Evolutionary conservation across 2,113 vertebrate species (phyloP).

Genomic region (Phylloscopus whistleri): DNA sequence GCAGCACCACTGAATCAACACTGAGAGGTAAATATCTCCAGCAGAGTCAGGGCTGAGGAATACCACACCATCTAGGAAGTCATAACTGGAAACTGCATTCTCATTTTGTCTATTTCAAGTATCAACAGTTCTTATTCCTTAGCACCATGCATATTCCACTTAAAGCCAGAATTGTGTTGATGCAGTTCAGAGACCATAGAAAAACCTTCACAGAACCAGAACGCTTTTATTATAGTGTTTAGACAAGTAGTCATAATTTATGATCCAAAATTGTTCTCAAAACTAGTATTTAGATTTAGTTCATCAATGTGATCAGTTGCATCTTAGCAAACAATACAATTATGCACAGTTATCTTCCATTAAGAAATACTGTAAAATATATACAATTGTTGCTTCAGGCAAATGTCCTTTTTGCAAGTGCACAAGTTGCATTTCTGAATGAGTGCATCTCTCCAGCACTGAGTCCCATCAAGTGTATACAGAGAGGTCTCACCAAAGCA

Average conservation of each 20-base stretch:
- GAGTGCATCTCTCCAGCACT: slow-evolving; percentile 24
- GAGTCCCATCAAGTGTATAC: neutral
- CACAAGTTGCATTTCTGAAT: slow-evolving; percentile 21
- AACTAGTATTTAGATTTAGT: slow-evolving; percentile 33
- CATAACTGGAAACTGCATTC: neutral
- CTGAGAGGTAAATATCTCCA: neutral
- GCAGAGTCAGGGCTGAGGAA: neutral
- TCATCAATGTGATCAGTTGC: slow-evolving; percentile 27
- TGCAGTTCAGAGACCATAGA: neutral
- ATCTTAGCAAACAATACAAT: slow-evolving; percentile 53
- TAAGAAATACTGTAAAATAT: slow-evolving; percentile 67
- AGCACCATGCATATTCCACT: neutral
- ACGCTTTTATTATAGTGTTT: slow-evolving; percentile 9
- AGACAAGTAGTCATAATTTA: neutral
- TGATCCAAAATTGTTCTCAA: slow-evolving; percentile 11
- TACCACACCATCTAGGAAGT: neutral
- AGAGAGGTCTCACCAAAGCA: neutral
- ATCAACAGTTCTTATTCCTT: neutral
- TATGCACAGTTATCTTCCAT: slow-evolving; percentile 34
- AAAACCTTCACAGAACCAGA: slow-evolving; percentile 17
- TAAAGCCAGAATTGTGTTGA: neutral
- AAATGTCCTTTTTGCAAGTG: slow-evolving; percentile 21
- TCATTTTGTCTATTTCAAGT: neutral
- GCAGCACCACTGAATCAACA: neutral
- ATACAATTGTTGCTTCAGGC: slow-evolving; percentile 44